Base-by-base conservation (phyloP, 2,888 invertebrate species). In the Entomobrya proxima region DNA sequence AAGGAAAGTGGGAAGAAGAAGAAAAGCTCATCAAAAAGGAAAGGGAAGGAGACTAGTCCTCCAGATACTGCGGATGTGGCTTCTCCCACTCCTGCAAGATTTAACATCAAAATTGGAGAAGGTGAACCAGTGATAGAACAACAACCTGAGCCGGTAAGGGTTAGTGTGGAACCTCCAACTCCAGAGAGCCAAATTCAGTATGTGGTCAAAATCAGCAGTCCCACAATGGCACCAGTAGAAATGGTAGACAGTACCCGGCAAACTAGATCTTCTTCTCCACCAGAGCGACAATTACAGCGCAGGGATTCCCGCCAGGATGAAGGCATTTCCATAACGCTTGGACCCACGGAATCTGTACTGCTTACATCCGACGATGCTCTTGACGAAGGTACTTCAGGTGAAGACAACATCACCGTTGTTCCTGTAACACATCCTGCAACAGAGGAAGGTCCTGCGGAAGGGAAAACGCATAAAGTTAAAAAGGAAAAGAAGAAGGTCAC, bases 161-260 rank as follows among this genome's bases (percentile, higher is more conserved):
- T 88, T 13, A 86, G 78, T 37, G 86, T 88, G 18, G 88, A 88
- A 32, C 79, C 79, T 11, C 88, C 86, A 24, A 78, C 84, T 5
- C 74, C 82, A 47, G 88, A 88, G 15, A 77, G 79, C 0, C 86
- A 88, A 35, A 88, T 88, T 21, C 86, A 88, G n/a, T 88, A 88
- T 72, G 76, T 86, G 11, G 82, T 80, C 5, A 88, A 88, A 64
- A 88, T 88, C n/a, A 81, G 74, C 4, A 88, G 88, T 85, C 88
- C 88, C 13, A 69, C 84, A 27, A 58, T 85, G 30, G 76, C 86
- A 24, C 88, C 86, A 6, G 52, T 82, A 44, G 86, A 79, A 58
- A 55, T 69, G n/a, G 77, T 55, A 18, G 83, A 84, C 40, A 58
- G 24, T 5, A 6, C 30, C n/a, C 5, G 37, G n/a, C 82, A 72